Evolutionary conservation across 2,888 invertebrate species (phyloP).

Genomic region (Diaprepes abbreviatus): DNA sequence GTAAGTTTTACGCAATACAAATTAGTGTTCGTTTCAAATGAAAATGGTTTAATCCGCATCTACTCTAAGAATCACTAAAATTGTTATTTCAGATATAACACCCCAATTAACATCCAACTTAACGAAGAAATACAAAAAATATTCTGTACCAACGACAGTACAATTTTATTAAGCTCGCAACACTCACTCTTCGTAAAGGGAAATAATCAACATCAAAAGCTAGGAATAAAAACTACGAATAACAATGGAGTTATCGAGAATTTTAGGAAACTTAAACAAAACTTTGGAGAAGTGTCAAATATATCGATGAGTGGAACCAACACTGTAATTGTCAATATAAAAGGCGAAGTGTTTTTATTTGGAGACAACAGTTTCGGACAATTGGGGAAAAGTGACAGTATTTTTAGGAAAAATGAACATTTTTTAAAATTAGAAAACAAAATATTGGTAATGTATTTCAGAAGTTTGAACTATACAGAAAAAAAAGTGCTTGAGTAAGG

Average conservation of each 20-base stretch:
- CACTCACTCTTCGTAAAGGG: constrained; percentile 77
- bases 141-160: constrained; percentile 75
- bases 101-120: constrained; percentile 45
- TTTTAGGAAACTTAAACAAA: constrained; percentile 68
- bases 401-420: constrained; percentile 49
- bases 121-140: constrained; percentile 68
- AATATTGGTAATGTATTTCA: constrained; percentile 60
- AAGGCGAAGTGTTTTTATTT: constrained; percentile 75
- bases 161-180: constrained; percentile 73
- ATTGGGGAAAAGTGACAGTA: constrained; percentile 67
- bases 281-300: constrained; percentile 66
- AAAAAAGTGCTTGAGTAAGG: too few species aligned
- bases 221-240: constrained; percentile 57
- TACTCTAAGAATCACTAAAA: too few species aligned
- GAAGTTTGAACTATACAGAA: too few species aligned
- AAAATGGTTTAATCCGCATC: too few species aligned
- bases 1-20: background rate
- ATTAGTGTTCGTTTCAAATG: too few species aligned
- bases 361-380: constrained; percentile 77
- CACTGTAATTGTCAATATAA: constrained; percentile 74
- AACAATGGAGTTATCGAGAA: constrained; percentile 17
- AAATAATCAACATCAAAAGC: constrained; percentile 74
- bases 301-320: constrained; percentile 75
- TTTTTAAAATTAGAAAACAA: constrained; percentile 44
- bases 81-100: constrained; percentile 4